phyloP scores from a whole-genome alignment of 2,797 vertebrate genomes.

The Fundulus diaphanus region DNA sequence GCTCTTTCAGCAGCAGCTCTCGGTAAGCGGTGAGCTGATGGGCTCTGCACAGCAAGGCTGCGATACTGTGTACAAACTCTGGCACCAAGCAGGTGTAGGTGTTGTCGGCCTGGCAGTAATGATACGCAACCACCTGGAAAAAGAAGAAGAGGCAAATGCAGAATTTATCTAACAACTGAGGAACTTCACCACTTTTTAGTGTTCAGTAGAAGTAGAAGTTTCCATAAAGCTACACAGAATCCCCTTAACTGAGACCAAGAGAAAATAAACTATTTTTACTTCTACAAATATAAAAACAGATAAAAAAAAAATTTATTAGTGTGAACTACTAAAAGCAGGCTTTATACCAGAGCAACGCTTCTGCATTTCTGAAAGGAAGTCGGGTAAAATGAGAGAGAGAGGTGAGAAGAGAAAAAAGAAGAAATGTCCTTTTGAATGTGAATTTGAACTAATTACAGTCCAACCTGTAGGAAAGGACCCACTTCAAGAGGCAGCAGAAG shows the following conservation, averaged over 20 bases:
- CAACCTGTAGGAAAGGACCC: conserved; percentile 76
- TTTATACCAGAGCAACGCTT: conserved; percentile 32
- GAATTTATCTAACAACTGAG: not conserved
- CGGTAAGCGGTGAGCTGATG: conserved; percentile 89
- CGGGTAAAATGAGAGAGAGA: conserved; percentile 24
- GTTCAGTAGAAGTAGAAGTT: not conserved
- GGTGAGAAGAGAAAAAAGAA: conserved; percentile 23
- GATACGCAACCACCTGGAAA: conserved; percentile 94
- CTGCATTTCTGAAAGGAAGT: conserved; percentile 37
- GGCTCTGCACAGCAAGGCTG: conserved; percentile 92
- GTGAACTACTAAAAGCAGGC: conserved; percentile 50
- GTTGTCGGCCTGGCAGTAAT: conserved; percentile 99
- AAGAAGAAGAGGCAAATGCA: conserved; percentile 4
- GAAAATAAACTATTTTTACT: conserved; percentile 1
- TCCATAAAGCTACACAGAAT: conserved; percentile 5
- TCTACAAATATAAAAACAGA: too few relatives aligned
- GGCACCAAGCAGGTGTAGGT: conserved; percentile 98
- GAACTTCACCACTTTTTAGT: not conserved
- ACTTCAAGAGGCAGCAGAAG: conserved; percentile 56
- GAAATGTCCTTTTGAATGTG: conserved; percentile 47
- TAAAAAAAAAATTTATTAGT: conserved; percentile 45
- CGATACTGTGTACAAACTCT: conserved; percentile 95
- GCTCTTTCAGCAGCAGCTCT: conserved; percentile 91
- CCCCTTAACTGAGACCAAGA: conserved; percentile 2
- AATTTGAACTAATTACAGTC: conserved; percentile 73